A percentile compares a stretch with the other conserved stretches of the same genome.
phyloP scores from a whole-genome alignment of 2,113 vertebrate genomes.

The Pachycephala philippinensis region DNA sequence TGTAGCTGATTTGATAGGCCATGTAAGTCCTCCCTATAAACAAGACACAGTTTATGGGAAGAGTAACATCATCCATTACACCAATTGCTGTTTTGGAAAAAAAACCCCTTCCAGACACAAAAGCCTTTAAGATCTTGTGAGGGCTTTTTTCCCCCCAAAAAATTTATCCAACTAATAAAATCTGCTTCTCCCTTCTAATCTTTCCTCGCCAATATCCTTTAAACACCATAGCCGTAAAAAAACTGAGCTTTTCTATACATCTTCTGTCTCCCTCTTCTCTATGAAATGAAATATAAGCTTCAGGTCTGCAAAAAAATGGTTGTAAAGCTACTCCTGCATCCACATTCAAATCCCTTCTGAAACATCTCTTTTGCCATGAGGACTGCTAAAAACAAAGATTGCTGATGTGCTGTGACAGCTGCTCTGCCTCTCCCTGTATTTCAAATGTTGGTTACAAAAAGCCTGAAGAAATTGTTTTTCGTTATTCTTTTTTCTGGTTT shows the following conservation, averaged over 20 bases:
- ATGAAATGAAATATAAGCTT: neutral
- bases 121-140: neutral
- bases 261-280: neutral
- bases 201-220: neutral
- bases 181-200: neutral
- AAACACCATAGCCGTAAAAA: neutral
- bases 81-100: neutral
- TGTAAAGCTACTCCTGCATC: neutral
- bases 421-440: neutral
- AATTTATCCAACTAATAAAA: neutral
- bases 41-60: neutral
- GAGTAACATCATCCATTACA: neutral
- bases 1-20: neutral
- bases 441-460: neutral
- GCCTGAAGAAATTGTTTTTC: neutral
- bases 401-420: neutral
- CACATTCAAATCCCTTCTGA: neutral
- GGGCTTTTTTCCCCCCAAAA: accelerated
- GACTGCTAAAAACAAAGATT: neutral
- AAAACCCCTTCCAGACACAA: neutral
- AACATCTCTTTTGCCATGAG: neutral
- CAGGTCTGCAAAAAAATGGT: neutral
- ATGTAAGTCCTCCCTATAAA: neutral
- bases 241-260: neutral
- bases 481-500: neutral